Conservation (phyloP, 2,888 invertebrate genomes). For the Orthonevra nobilis region DNA sequence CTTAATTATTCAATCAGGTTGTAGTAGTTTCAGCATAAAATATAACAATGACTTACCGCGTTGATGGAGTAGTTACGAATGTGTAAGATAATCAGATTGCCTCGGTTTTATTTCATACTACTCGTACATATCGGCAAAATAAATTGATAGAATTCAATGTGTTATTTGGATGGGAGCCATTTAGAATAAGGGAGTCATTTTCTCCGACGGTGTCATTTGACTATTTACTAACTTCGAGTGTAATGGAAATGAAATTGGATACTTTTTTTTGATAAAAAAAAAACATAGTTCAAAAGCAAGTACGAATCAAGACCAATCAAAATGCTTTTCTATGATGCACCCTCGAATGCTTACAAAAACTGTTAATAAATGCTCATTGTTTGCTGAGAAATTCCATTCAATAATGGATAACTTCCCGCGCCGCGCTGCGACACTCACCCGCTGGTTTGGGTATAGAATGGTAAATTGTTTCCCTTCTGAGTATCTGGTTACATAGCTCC, state of each 20-base stretch:
- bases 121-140: too few species aligned
- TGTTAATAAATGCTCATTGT: too few species aligned
- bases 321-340: too few species aligned
- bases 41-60: background rate
- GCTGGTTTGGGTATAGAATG: background rate
- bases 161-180: conserved; percentile 4
- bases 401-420: too few species aligned
- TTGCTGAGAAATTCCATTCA: too few species aligned
- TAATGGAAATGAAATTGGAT: conserved; percentile 38
- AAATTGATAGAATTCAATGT: too few species aligned
- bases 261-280: background rate
- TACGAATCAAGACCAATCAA: conserved; percentile 7
- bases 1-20: background rate
- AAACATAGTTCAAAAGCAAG: background rate
- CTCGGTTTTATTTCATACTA: background rate
- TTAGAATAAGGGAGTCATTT: background rate
- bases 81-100: background rate
- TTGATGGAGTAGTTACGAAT: background rate
- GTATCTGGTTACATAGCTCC: background rate
- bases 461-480: background rate
- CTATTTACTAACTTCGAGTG: conserved; percentile 13
- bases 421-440: background rate
- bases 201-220: background rate
- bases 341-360: too few species aligned
- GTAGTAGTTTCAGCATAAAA: conserved; percentile 5